Evolutionary conservation across 2,888 invertebrate species (phyloP), one percentile per base, ranked within the genome.

Genomic region (Petrolisthes cinctipes): DNA sequence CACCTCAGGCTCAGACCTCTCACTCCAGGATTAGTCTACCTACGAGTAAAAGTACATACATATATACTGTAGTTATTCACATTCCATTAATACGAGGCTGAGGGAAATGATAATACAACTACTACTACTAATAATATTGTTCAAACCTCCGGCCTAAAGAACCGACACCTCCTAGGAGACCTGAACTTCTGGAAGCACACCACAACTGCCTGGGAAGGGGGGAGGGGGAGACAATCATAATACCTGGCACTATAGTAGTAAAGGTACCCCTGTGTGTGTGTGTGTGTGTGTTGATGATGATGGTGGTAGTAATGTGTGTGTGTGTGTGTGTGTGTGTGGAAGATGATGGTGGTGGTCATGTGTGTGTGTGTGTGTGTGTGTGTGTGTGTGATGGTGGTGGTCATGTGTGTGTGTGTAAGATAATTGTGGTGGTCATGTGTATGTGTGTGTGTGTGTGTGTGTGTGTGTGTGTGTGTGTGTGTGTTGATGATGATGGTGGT

Each of bases 101-200:
- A 37, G 37, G 37, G 37, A 37, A 37, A 37, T 37, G 2, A 37
- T 37, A 17, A 23, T n/a, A 76, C 9, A 4, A 37, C 20, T 23
- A 76, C 4, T 7, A 82, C 4, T n/a, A 82, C 61, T 66, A 14
- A 37, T 4, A 17, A 11, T 57, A 4, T 17, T 73, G 4, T 53
- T 71, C 82, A 68, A 82, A 82, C 82, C 71, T 82, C 82, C 7
- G 53, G 73, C 54, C 73, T 82, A 68, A 71, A 66, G 17, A 82
- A 71, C n/a, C 20, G 82, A 82, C 82, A 82, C 54, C 54, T 7
- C 17, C 54, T 37, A n/a, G 68, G 51, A 23, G 37, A 68, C 51
- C 82, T 37, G 20, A 20, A 20, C 17, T 57, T 80, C 56, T 54
- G 17, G 17, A 11, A 53, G 71, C 82, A 82, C 51, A 82, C 5